Base-by-base conservation (phyloP, 2,797 vertebrate genomes). In the Crocodylus rhombifer region DNA sequence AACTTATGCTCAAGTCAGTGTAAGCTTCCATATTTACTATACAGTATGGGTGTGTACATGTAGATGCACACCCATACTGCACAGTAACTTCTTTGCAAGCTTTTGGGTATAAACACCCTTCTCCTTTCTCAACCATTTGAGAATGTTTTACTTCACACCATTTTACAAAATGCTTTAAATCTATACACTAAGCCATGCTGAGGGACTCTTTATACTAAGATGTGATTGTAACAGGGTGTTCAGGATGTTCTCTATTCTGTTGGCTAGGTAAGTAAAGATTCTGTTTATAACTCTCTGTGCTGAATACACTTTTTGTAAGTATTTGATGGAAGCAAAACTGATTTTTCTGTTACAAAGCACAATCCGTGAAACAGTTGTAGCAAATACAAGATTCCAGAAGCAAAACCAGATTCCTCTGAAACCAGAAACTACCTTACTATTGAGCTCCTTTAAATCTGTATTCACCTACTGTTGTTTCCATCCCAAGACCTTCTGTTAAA, bases 261-360 rank as follows among this genome's bases (percentile, higher is more conserved):
- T 85, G 21, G 10, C 36, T 84, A 9, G 14, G 13, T 76, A 94
- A 79, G 15, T 82, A 62, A 18, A 91, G 5, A 67, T 61, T 55
- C 36, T 2, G 42, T 86, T 88, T 75, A 3, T 76, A 73, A 60
- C 5, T 84, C 28, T 84, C 84, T 76, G 51, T 88, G 83, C 58
- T 51, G 85, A 58, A 28, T 33, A 5, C 28, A 55, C 0, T 61
- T 92, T 89, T 78, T 86, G 57, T 28, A 90, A 87, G 62, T 63
- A 4, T 1, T 90, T 91, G 88, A 84, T 89, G 73, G 89, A 89
- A 77, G 75, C 81, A 77, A 90, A 95, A 61, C 5, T 42, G 36
- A 93, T 23, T 85, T 42, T 61, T 81, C 30, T 56, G 67, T 87
- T 88, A 86, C 56, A 80, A 94, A 95, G 64, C 36, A 86, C 23